Conservation (phyloP, 2,888 invertebrate species). For the Trypoxylon attenuatum region DNA sequence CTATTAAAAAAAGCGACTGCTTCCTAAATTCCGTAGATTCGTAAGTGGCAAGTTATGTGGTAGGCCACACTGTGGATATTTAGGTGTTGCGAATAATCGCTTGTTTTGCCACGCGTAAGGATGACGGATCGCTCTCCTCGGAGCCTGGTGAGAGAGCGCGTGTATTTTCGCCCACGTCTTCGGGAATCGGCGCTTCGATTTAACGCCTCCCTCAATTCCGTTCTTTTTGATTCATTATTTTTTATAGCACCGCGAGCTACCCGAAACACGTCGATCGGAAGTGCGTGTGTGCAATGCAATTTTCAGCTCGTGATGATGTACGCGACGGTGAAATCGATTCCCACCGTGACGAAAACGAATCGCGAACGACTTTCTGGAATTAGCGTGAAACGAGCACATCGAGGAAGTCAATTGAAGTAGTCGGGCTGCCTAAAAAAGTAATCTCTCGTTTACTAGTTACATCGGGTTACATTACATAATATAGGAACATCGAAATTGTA, state of each 20-base stretch:
- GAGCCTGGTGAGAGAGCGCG: constrained; percentile 19
- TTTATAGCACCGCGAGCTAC: no score
- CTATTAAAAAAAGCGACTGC: constrained; percentile 55
- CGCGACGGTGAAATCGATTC: no score
- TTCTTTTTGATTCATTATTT: constrained; percentile 26
- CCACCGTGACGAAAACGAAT: no score
- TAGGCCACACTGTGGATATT: constrained; percentile 42
- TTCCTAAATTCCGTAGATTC: constrained; percentile 61
- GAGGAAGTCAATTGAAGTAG: neutral
- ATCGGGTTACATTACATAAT: constrained; percentile 35
- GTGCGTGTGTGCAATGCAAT: no score
- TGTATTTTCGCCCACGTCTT: constrained; percentile 47
- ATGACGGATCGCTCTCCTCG: constrained; percentile 48
- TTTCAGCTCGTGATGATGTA: no score
- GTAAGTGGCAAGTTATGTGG: constrained; percentile 59
- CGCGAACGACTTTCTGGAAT: no score
- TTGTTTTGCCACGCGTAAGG: constrained; percentile 48
- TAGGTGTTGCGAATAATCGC: constrained; percentile 48
- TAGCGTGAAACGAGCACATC: neutral
- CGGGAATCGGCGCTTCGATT: constrained; percentile 17
- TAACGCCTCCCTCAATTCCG: constrained; percentile 26
- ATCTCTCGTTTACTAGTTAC: constrained; percentile 42
- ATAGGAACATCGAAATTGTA: constrained; percentile 49
- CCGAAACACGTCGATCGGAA: no score
- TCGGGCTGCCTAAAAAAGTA: constrained; percentile 22